Conservation (phyloP, 2,113 vertebrate genomes). For the Periophthalmodon schlosseri region DNA sequence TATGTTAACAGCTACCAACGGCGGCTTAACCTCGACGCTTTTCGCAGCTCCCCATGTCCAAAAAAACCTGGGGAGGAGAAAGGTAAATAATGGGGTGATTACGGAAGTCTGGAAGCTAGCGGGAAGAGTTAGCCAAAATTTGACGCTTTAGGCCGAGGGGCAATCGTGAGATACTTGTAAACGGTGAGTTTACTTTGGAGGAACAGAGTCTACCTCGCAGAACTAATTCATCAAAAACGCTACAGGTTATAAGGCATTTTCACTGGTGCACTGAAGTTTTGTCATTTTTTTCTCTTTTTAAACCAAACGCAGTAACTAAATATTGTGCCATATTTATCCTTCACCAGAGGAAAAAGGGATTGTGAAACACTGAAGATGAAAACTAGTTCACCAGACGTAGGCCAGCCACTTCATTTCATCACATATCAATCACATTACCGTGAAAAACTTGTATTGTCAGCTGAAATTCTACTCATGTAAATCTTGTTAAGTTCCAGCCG, state of each 20-base stretch:
- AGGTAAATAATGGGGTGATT: slow-evolving; percentile 11
- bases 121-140: neutral
- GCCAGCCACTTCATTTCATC: too few species aligned
- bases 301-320: neutral
- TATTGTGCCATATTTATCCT: neutral
- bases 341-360: neutral
- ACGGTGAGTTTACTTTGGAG: neutral
- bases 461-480: too few species aligned
- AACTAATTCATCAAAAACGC: neutral
- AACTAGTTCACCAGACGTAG: too few species aligned
- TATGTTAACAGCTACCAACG: slow-evolving; percentile 6
- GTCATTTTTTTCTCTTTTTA: neutral
- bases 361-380: neutral
- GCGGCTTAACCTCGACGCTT: neutral
- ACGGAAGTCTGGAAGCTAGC: neutral
- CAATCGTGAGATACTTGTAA: neutral
- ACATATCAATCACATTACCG: too few species aligned
- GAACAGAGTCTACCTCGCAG: neutral
- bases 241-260: neutral
- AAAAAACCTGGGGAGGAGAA: neutral
- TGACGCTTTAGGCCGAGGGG: neutral
- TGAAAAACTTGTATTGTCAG: too few species aligned
- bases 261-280: neutral
- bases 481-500: too few species aligned
- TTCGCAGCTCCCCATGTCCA: neutral